Evolutionary conservation across 2,113 vertebrate species (phyloP), one percentile per base, ranked within the genome.

Genomic region (Otus sunia): DNA sequence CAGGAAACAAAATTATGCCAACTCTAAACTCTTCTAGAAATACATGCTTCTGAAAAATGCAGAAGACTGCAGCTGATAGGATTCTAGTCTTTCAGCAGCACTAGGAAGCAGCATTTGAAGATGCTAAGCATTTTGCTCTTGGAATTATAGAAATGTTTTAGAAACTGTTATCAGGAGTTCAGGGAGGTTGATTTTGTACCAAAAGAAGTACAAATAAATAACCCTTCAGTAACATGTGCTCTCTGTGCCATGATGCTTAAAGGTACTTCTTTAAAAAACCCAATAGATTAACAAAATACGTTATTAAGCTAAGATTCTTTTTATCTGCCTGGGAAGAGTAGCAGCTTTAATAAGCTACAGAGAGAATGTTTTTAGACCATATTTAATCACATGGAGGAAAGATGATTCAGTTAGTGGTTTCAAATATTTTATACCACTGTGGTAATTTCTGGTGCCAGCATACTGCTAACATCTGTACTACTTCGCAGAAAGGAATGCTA

Each of bases 391-490:
- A 14, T 16, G 22, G 60, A 74, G 30, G 45, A 77, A 95, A 93
- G 59, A 88, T 55, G 72, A 92, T 58, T 55, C 67, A 34, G 58
- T 76, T 93, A 86, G 75, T 80, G 59, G 59, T 94, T 94, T 92
- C 50, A 80, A 69, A 80, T 73, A 36, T 58, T 92, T 96, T 63
- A 93, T 83, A 77, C 47, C 50, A 63, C 68, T 71, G 67, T 77
- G 60, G 79, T 80, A 86, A 93, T 88, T 86, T 56, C 56, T 95
- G 75, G 64, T 71, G 75, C 76, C 90, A 86, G 76, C n/a, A 81
- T 50, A 32, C 56, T 37, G 29, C n/a, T 67, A 45, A 68, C 55
- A 67, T 86, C 34, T 75, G 64, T 32, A 12, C 32, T 86, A 4
- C 73, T 82, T 95, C 4, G 5, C 59, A 59, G 55, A 69, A 68